Conservation (phyloP, 2,888 invertebrate species). For the Euproctis similis region DNA sequence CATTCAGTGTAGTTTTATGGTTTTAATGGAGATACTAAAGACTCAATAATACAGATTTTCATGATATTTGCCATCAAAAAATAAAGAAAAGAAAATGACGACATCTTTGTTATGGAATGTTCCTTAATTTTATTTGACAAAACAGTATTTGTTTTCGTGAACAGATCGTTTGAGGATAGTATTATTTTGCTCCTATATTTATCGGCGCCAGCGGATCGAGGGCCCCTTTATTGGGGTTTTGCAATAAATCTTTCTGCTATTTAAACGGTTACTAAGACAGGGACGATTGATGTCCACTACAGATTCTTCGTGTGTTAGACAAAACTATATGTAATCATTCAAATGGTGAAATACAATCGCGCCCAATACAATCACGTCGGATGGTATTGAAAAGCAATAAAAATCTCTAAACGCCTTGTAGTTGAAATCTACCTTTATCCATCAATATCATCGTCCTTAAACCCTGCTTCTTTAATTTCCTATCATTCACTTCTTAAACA, state of each 20-base stretch:
- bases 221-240: constrained; percentile 66
- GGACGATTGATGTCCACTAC: constrained; percentile 58
- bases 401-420: too few relatives aligned
- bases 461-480: too few relatives aligned
- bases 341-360: too few relatives aligned
- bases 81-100: constrained; percentile 23
- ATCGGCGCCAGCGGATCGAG: constrained; percentile 58
- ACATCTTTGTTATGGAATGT: constrained; percentile 25
- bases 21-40: constrained; percentile 8
- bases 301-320: constrained; percentile 35
- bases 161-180: constrained; percentile 66
- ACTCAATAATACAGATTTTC: constrained; percentile 9
- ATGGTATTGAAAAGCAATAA: too few relatives aligned
- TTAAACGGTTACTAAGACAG: too few relatives aligned
- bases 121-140: constrained; percentile 63
- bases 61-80: constrained; percentile 20
- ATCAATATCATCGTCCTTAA: too few relatives aligned
- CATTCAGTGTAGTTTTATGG: too few relatives aligned
- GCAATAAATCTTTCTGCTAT: constrained; percentile 68
- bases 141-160: constrained; percentile 59
- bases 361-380: too few relatives aligned
- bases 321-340: constrained; percentile 32
- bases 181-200: constrained; percentile 72
- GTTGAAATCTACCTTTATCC: too few relatives aligned
- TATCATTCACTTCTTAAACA: too few relatives aligned